Evolutionary conservation across 2,888 invertebrate genomes (phyloP).

Genomic region (Nebria salina): DNA sequence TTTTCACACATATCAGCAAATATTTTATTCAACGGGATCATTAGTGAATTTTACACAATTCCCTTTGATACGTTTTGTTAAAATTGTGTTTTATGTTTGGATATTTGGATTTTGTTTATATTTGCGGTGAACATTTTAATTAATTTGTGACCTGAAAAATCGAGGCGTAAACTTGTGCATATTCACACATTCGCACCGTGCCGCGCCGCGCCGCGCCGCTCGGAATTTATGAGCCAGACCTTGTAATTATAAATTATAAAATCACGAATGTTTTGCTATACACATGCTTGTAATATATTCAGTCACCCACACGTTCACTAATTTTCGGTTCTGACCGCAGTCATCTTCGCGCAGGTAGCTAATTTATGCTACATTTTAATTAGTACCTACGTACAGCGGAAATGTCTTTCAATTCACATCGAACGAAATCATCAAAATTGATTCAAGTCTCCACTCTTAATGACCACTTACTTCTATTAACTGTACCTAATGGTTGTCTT

Average conservation of each 20-base stretch:
- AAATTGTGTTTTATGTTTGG: background rate
- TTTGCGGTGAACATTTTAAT: conserved; percentile 18
- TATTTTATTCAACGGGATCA: background rate
- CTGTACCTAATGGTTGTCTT: too few relatives aligned
- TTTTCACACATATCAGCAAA: background rate
- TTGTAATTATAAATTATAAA: conserved; percentile 42
- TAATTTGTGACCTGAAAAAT: conserved; percentile 30
- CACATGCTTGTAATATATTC: background rate
- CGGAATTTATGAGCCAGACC: conserved; percentile 32
- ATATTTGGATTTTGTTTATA: background rate
- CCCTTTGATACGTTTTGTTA: too few relatives aligned
- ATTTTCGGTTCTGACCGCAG: background rate
- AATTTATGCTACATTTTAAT: conserved; percentile 38
- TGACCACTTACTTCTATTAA: too few relatives aligned
- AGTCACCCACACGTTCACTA: too few relatives aligned
- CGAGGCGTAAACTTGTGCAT: conserved; percentile 28
- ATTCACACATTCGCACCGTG: conserved; percentile 28
- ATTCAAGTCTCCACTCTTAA: too few relatives aligned
- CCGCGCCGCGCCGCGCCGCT: conserved; percentile 19
- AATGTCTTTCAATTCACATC: conserved; percentile 10
- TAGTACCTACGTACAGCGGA: conserved; percentile 4
- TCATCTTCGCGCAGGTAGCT: conserved; percentile 17
- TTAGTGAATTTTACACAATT: background rate
- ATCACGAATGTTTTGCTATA: conserved; percentile 25
- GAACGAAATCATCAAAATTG: too few relatives aligned